phyloP scores from a whole-genome alignment of 1,140 invertebrate genomes.

The Ladona fulva region DNA sequence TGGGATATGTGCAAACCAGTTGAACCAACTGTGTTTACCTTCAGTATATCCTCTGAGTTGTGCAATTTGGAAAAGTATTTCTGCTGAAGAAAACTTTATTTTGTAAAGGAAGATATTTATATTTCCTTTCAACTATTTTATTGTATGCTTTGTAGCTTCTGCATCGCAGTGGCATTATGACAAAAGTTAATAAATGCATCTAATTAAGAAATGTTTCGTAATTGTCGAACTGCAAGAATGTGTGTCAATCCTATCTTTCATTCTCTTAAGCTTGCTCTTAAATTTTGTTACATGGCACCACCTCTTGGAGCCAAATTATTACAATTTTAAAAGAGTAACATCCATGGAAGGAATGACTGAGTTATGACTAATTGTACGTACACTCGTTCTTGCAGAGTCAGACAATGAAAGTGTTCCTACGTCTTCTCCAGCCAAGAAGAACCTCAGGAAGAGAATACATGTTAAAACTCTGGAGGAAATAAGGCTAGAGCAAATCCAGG shows the following conservation, averaged over 20 bases:
- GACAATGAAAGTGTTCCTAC: conserved; percentile 55
- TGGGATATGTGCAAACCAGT: background rate
- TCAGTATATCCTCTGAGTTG: background rate
- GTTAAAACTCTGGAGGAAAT: conserved; percentile 57
- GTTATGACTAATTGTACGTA: conserved; percentile 1
- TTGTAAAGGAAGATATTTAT: conserved; percentile 4
- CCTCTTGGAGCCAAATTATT: no score
- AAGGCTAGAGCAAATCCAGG: conserved; percentile 55
- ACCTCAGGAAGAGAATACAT: conserved; percentile 32
- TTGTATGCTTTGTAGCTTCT: conserved; percentile 1
- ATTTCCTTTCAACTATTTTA: background rate
- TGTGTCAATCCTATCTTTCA: background rate
- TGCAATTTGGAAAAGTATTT: background rate
- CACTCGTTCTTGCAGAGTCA: conserved; percentile 55
- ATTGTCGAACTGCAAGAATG: conserved; percentile 5
- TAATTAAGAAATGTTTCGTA: conserved; percentile 3
- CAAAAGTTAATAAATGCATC: background rate
- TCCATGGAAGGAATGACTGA: background rate
- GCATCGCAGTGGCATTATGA: background rate
- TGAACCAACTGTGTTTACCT: background rate
- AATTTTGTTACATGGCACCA: no score
- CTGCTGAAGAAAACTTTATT: background rate
- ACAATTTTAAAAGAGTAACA: no score
- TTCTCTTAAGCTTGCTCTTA: background rate
- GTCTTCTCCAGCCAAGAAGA: conserved; percentile 45